Percentiles rank a stretch among this genome's conserved stretches.
Evolutionary conservation across 2,888 invertebrate species (phyloP).

Genomic region (Himalopsyche anomala): DNA sequence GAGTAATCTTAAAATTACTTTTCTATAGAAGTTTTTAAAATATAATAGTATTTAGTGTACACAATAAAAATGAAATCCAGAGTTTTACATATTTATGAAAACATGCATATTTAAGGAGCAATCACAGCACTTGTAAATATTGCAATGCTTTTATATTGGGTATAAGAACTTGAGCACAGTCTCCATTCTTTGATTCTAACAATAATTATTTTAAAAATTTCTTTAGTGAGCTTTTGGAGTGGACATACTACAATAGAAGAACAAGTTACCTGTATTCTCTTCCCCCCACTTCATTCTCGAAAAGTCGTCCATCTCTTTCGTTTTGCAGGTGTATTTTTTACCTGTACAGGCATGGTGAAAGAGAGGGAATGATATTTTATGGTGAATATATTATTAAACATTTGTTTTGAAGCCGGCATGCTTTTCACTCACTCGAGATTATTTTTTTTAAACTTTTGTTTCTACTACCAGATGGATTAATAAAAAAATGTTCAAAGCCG

Average conservation of each 20-base stretch:
- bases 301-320: conserved; percentile 5
- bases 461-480: background rate
- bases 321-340: conserved; percentile 17
- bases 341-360: background rate
- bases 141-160: too few relatives aligned
- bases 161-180: background rate
- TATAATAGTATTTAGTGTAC: too few relatives aligned
- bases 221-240: background rate
- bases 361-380: background rate
- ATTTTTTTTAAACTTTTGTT: background rate
- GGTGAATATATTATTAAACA: background rate
- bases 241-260: conserved; percentile 10
- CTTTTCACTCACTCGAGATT: conserved; percentile 7
- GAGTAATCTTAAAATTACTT: too few relatives aligned
- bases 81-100: too few relatives aligned
- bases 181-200: conserved; percentile 4
- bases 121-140: too few relatives aligned
- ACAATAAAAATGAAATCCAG: too few relatives aligned
- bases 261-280: conserved; percentile 13
- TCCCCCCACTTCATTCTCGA: background rate
- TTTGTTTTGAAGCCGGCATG: conserved; percentile 8
- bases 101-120: too few relatives aligned
- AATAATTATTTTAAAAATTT: conserved; percentile 20
- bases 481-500: background rate
- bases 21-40: too few relatives aligned